Conservation (phyloP, 1,140 invertebrate genomes). For the Branchinecta lynchi region DNA sequence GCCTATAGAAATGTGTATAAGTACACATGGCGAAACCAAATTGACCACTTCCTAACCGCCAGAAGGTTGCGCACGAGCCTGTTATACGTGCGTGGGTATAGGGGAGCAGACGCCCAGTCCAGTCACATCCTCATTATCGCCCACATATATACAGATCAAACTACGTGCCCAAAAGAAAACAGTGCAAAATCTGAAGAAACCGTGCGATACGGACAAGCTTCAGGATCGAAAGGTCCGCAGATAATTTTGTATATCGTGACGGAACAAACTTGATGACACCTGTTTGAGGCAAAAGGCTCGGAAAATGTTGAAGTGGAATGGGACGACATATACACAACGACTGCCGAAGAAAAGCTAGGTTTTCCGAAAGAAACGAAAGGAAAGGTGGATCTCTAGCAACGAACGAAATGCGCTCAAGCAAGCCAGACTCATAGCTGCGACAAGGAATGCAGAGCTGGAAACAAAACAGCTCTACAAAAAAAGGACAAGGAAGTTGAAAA, state of each 20-base stretch:
- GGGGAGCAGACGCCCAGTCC: slow-evolving; percentile 7
- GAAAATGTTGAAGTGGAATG: slow-evolving; percentile 5
- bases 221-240: slow-evolving; percentile 4
- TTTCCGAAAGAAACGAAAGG: slow-evolving; percentile 6
- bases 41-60: slow-evolving; percentile 8
- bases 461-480: slow-evolving; percentile 7
- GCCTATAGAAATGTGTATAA: slow-evolving; percentile 10
- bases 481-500: slow-evolving; percentile 6
- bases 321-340: slow-evolving; percentile 1
- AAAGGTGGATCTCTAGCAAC: slow-evolving; percentile 5
- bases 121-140: too few species aligned
- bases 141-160: too few species aligned
- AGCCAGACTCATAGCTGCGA: background rate
- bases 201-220: slow-evolving; percentile 4
- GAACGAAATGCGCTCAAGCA: slow-evolving; percentile 1
- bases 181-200: slow-evolving; percentile 5
- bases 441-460: background rate
- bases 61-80: slow-evolving; percentile 4
- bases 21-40: slow-evolving; percentile 9
- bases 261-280: background rate
- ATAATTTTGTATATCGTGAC: background rate
- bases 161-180: too few species aligned
- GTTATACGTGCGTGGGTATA: slow-evolving; percentile 5
- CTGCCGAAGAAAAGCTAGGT: slow-evolving; percentile 4
- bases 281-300: background rate